Evolutionary conservation across 2,797 vertebrate genomes (phyloP), one percentile per base, ranked within the genome.

Genomic region (Rhodeus uyekii): DNA sequence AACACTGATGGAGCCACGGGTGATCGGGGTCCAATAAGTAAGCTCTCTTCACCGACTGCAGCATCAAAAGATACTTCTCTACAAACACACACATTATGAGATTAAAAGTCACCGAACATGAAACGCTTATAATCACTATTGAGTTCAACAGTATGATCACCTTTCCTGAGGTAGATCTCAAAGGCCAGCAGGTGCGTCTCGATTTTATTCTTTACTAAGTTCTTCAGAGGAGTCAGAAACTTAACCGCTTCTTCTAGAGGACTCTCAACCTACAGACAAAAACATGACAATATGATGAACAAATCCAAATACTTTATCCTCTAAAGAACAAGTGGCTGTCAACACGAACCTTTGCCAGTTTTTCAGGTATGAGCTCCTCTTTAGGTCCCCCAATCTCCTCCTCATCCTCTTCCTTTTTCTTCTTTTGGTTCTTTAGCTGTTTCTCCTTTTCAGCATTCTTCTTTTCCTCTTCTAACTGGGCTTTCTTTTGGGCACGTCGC

Each of bases 111-210:
- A 53, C 5, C 48, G 14, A 61, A 2, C 8, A 5, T 34, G 19
- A n/a, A 24, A 46, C 1, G 1, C n/a, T 22, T 10, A 6, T 5
- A 53, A 50, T 39, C 16, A 29, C 13, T 10, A 38, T n/a, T 27
- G 16, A 55, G 24, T 22, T 22, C 2, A 32, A 60, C 12, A 34
- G 27, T 39, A n/a, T 13, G 22, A 38, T 80, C 89, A 99, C 98
- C 98, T 99, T 98, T 99, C 91, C 98, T 96, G 93, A 97, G 97
- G 94, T 99, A 99, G 91, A 99, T 99, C 92, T 99, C 98, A 78
- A 99, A 99, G 90, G 98, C 98, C 95, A 98, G 94, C 87, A 99
- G 96, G 93, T 99, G 98, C 0, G 98, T 99, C 90, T 99, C 98
- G 88, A 99, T 99, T 92, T 96, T 97, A 92, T 98, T 97, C 93